Conservation (phyloP, 1,140 invertebrate genomes). For the Rhizoglyphus robini region DNA sequence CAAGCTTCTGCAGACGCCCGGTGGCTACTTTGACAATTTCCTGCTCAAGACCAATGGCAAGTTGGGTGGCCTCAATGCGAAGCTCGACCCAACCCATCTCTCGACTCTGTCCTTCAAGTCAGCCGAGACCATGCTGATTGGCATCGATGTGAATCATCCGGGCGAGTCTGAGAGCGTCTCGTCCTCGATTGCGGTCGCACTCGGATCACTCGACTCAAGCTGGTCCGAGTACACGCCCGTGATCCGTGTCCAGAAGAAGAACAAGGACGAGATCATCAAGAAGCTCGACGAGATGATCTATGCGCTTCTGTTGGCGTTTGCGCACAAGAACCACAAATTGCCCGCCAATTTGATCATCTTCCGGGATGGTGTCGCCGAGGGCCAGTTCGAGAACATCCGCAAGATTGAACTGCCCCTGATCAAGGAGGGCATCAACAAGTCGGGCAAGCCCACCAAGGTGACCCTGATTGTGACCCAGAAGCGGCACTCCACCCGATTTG, state of each 20-base stretch:
- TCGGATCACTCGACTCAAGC: conserved; percentile 19
- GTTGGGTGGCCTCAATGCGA: too few relatives aligned
- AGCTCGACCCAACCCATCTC: neutral
- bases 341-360: conserved; percentile 36
- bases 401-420: too few relatives aligned
- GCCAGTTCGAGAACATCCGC: conserved; percentile 34
- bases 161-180: conserved; percentile 45
- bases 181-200: conserved; percentile 66
- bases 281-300: conserved; percentile 53
- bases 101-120: neutral
- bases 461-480: conserved; percentile 20
- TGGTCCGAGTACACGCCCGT: conserved; percentile 20
- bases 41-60: too few relatives aligned
- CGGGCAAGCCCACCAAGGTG: conserved; percentile 5
- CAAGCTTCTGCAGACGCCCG: too few relatives aligned
- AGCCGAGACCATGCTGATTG: conserved; percentile 4
- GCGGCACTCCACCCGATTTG: conserved; percentile 20
- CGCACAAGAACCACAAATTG: neutral
- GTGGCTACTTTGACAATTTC: too few relatives aligned
- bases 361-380: conserved; percentile 37
- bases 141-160: conserved; percentile 72
- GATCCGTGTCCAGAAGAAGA: conserved; percentile 17
- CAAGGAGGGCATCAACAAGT: too few relatives aligned
- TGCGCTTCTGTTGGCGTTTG: conserved; percentile 42
- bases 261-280: conserved; percentile 21